A percentile compares a stretch with the other conserved stretches of the same genome.
Conservation (phyloP, 2,113 vertebrate species). For the Salvator merianae region DNA sequence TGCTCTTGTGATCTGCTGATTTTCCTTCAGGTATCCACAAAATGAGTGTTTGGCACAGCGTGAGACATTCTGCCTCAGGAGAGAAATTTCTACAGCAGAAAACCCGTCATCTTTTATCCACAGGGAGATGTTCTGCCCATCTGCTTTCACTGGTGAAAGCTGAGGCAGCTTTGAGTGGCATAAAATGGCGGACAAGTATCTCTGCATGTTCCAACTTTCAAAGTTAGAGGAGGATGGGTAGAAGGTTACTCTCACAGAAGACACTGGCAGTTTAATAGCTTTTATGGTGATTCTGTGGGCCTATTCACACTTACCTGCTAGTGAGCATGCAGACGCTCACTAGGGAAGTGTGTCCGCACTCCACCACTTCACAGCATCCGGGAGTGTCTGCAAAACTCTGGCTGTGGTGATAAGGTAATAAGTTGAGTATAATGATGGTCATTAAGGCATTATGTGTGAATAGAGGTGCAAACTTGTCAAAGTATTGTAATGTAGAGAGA, state of each 20-base stretch:
- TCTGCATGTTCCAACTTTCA: slow-evolving; percentile 1
- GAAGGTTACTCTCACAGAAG: slow-evolving; percentile 9
- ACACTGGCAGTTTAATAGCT: too few relatives aligned
- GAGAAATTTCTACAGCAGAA: slow-evolving; percentile 23
- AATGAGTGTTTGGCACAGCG: slow-evolving; percentile 18
- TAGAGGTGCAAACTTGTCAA: too few relatives aligned
- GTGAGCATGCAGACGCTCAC: too few relatives aligned
- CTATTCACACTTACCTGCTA: too few relatives aligned
- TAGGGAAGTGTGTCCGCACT: too few relatives aligned
- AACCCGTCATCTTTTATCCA: slow-evolving; percentile 25
- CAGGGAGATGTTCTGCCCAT: slow-evolving; percentile 22
- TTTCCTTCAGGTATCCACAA: background rate
- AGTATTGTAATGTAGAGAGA: too few relatives aligned
- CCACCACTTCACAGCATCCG: too few relatives aligned
- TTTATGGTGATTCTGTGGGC: too few relatives aligned
- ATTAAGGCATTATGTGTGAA: too few relatives aligned
- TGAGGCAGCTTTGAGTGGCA: background rate
- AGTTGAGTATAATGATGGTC: too few relatives aligned
- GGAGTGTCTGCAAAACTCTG: too few relatives aligned
- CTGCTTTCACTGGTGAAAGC: slow-evolving; percentile 23
- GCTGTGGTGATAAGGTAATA: too few relatives aligned
- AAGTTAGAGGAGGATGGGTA: background rate
- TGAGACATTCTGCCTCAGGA: background rate
- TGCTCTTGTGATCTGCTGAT: background rate
- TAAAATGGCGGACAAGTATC: slow-evolving; percentile 12